phyloP scores from a whole-genome alignment of 2,113 vertebrate species.

The Brachionichthys hirsutus region DNA sequence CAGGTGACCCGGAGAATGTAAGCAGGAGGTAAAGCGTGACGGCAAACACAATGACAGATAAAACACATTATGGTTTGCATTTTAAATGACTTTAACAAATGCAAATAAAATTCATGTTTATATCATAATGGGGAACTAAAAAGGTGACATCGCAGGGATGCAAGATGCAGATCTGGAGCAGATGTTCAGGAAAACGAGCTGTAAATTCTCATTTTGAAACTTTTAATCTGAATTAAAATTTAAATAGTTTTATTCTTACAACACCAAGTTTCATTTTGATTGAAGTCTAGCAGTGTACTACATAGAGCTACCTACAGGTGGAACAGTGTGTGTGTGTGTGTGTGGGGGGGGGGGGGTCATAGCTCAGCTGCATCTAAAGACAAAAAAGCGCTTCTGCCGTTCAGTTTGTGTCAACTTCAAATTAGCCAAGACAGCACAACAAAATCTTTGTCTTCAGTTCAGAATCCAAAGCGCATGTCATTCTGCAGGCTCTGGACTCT shows the following conservation, averaged over 20 bases:
- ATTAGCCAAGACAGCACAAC: neutral
- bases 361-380: neutral
- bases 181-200: neutral
- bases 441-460: neutral
- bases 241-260: neutral
- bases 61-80: no score
- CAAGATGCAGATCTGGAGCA: neutral
- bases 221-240: neutral
- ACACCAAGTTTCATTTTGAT: neutral
- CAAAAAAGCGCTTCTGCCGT: neutral
- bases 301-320: neutral
- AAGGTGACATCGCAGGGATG: no score
- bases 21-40: no score
- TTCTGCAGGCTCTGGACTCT: no score
- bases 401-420: neutral
- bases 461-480: no score
- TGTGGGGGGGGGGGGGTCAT: neutral
- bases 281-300: neutral
- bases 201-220: neutral
- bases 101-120: no score
- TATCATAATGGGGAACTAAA: no score
- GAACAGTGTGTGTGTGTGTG: no score
- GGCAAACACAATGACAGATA: no score
- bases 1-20: no score
- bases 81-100: no score